A percentile compares a stretch with the other conserved stretches of the same genome.
Conservation (phyloP, 2,888 invertebrate species). For the Yponomeuta sedellus region DNA sequence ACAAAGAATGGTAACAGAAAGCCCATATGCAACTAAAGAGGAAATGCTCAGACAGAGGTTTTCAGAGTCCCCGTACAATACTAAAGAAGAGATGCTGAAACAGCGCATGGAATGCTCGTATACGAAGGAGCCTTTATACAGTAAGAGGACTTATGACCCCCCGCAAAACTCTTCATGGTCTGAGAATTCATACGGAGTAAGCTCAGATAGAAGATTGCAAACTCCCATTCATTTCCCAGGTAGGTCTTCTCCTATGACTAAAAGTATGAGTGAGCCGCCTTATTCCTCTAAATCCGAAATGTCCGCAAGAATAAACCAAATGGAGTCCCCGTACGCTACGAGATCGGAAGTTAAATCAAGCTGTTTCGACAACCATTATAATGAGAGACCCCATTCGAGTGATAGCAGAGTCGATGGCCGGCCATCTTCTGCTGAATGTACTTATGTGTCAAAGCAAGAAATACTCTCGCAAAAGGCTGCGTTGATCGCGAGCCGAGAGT, state of each 20-base stretch:
- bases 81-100: conserved; percentile 67
- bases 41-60: conserved; percentile 71
- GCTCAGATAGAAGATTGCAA: conserved; percentile 61
- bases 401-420: conserved; percentile 50
- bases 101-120: conserved; percentile 56
- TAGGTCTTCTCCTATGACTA: conserved; percentile 59
- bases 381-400: conserved; percentile 43
- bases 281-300: conserved; percentile 65
- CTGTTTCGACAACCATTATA: conserved; percentile 60
- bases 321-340: conserved; percentile 58
- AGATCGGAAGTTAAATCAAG: conserved; percentile 62
- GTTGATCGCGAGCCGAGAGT: conserved; percentile 62
- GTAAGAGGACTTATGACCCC: conserved; percentile 66
- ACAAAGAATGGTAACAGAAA: conserved; percentile 56
- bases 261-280: conserved; percentile 70
- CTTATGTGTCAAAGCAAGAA: conserved; percentile 71
- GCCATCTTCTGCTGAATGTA: conserved; percentile 66
- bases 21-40: conserved; percentile 68
- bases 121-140: conserved; percentile 57
- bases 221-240: conserved; percentile 60
- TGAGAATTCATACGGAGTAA: conserved; percentile 57
- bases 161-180: conserved; percentile 60
- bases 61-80: conserved; percentile 69
- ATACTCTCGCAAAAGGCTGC: conserved; percentile 71
- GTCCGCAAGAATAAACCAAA: conserved; percentile 56